Conservation (phyloP, 2,888 invertebrate genomes). For the Cotesia congregata region DNA sequence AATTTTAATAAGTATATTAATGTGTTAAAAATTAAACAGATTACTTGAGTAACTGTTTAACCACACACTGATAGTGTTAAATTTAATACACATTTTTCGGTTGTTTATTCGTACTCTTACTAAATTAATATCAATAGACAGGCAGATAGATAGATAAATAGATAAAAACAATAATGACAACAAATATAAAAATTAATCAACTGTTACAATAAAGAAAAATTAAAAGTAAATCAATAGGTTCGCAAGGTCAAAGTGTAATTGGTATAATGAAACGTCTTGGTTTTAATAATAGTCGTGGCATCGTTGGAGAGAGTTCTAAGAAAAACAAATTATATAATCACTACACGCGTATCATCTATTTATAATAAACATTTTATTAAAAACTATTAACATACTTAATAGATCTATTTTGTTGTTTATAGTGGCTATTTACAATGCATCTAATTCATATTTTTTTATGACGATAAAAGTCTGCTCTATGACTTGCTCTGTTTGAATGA, state of each 20-base stretch:
- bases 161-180: neutral
- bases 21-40: too few relatives aligned
- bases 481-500: neutral
- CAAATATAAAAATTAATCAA: neutral
- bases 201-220: constrained; percentile 11
- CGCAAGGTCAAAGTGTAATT: constrained; percentile 8
- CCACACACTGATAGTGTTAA: too few relatives aligned
- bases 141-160: neutral
- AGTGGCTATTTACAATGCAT: neutral
- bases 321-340: constrained; percentile 15
- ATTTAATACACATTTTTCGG: too few relatives aligned
- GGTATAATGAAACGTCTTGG: neutral
- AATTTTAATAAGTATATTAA: too few relatives aligned
- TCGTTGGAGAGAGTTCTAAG: constrained; percentile 20
- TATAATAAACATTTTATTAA: constrained; percentile 4
- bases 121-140: neutral
- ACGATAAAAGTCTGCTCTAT: neutral
- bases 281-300: constrained; percentile 32
- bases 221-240: constrained; percentile 16
- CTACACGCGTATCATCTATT: constrained; percentile 11
- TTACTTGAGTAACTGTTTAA: too few relatives aligned
- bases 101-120: neutral
- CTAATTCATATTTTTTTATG: neutral
- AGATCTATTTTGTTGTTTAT: constrained; percentile 3
- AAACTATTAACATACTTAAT: neutral